Base-by-base conservation (phyloP, 2,888 invertebrate genomes). In the Drosophila mimica region DNA sequence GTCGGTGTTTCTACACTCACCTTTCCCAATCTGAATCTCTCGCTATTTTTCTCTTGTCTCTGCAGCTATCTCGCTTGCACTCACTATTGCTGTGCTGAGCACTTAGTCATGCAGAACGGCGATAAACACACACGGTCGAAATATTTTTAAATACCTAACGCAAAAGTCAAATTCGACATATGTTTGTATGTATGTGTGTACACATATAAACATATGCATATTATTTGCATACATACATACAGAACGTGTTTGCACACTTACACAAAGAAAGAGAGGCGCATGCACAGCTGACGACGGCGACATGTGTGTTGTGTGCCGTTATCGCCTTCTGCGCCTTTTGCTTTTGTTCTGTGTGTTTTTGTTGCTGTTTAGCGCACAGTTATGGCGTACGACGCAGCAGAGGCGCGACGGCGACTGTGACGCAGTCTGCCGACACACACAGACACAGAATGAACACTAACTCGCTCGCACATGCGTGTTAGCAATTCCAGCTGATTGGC, bases 1-100 rank as follows among this genome's bases (percentile, higher is more conserved):
- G 88, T 76, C 70, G 80, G 75, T 83, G 81, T 77, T 73, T 70
- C 56, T 7, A 31, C 49, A 67, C 70, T 67, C 72, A 81, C 84
- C 74, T 75, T 71, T 60, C 57, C 64, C 58, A 65, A 69, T 48
- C 62, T 11, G 20, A 34, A 8, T 30, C 31, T 33, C 51, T 46
- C 49, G 34, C 43, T 46, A 33, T 33, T 40, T 40, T 49, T 31
- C 56, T 48, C 46, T 15, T 46, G 46, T 28, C 33, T 31, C n/a
- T 17, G 46, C 46, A 46, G 15, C 36, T 33, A 13, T 15, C 43
- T 25, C 36, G 36, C 38, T 53, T 57, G 13, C 49, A 34, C 56
- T 58, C 28, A 17, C 71, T 17, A 40, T 51, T 28, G 53, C 11
- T 58, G 46, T 49, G 30, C 5, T 38, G n/a, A 11, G 8, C 59